Evolutionary conservation across 2,888 invertebrate genomes (phyloP), one percentile per base, ranked within the genome.

Genomic region (Cheilosia vernalis): DNA sequence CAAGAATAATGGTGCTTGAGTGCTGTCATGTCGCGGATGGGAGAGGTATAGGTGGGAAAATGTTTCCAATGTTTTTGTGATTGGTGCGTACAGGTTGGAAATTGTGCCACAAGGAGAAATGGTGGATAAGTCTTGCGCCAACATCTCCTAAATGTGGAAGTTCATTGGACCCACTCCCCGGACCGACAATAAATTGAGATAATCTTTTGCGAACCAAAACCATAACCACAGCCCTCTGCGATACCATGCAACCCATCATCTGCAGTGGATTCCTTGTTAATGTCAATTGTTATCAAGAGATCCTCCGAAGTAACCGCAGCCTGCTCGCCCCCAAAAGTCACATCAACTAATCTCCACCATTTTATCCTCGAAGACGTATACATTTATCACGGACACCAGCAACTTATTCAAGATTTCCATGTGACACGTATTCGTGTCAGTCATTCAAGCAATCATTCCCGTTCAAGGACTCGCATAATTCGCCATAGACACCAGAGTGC

Each of bases 401-500:
- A 72, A 61, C 67, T 78, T 61, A 78, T 73, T 73, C 83, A 83
- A 69, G 83, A 73, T 77, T 72, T 73, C 33, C 66, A 72, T 83
- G 83, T 63, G 73, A 83, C 83, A 79, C 69, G 73, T 83, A 83
- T 83, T 56, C 37, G 73, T 83, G 83, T 79, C 82, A 82, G 44
- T 76, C 67, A 55, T 60, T 76, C 53, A 67, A 21, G 55, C 19
- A 64, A 47, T 56, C 44, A 51, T 15, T 51, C 51, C 15, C 66
- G 4, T 30, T 63, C 55, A 76, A 66, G 74, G 58, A 49, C 40
- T 53, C n/a, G 37, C 56, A 74, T 56, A 55, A 73, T 64, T 56
- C 27, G 55, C 55, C 53, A 53, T 53, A 40, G 6, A 37, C 27
- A 4, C 27, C 13, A 55, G 27, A 4, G n/a, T 21, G 30, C 56